Evolutionary conservation across 53 echinoderm and acorn worm genomes (phyloP).

Genomic region (Henricia sp.): DNA sequence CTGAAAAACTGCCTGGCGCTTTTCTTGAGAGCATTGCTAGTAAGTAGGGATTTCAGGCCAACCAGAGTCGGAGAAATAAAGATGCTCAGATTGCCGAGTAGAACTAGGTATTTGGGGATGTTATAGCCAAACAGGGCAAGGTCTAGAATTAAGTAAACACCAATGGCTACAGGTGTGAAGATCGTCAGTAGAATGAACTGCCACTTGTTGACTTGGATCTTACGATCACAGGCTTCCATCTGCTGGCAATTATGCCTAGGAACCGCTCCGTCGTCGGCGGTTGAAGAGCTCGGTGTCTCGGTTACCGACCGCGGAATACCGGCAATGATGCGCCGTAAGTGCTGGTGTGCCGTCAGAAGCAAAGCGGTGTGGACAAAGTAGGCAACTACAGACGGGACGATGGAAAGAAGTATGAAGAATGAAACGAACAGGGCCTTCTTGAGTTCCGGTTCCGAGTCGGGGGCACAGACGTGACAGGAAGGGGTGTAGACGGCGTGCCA

Average conservation of each 20-base stretch:
- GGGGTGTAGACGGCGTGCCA: conserved; percentile 29
- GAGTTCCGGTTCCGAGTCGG: conserved; percentile 4
- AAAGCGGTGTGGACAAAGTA: conserved; percentile 19
- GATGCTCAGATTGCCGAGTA: conserved; percentile 1
- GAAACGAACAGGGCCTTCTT: conserved; percentile 31
- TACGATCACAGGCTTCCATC: conserved; percentile 5
- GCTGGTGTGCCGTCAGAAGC: conserved; percentile 25
- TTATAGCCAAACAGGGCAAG: conserved; percentile 9
- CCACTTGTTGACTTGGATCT: conserved; percentile 19
- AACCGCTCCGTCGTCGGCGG: background rate
- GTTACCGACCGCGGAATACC: conserved; percentile 2
- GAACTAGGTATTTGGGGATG: conserved; percentile 9
- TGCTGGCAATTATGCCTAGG: background rate
- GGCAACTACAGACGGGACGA: conserved; percentile 36
- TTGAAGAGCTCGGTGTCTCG: background rate
- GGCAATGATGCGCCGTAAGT: conserved; percentile 37
- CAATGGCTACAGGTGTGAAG: background rate
- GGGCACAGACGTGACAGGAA: conserved; percentile 39
- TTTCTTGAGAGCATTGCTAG: background rate
- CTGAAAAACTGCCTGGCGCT: conserved; percentile 11
- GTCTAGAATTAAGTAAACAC: background rate
- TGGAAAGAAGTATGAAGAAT: conserved; percentile 19
- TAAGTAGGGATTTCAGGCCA: background rate
- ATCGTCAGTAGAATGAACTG: conserved; percentile 8
- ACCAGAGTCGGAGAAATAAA: background rate